Base-by-base conservation (phyloP, 2,888 invertebrate species). In the Acanthacorydalis orientalis region DNA sequence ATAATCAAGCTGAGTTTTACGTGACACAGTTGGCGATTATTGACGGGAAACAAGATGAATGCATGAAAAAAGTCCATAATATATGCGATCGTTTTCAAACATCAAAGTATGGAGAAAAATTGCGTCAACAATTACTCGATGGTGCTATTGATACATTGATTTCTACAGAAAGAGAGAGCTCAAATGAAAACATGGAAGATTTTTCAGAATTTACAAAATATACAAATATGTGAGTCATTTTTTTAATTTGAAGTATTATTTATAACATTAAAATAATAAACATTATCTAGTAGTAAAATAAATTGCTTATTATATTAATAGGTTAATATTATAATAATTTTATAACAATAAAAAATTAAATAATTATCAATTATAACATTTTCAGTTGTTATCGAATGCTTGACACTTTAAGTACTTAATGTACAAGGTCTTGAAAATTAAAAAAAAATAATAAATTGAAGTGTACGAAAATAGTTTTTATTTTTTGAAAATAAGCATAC, bases 1-100 rank as follows among this genome's bases (percentile, higher is more conserved):
- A 78, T 69, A 91, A 90, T 64, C 81, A 84, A 2, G 88, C 89
- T 0, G 92, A 92, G 60, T 87, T 83, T 64, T 87, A 83, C 62
- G 79, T 92, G 37, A 69, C 74, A 45, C 73, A 72, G 44, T 59
- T 80, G 50, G 77, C 77, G 4, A 64, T 74, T 6, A 62, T 65
- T 32, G 62, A 65, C 23, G 72, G 68, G 32, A 62, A 63, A n/a
- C 73, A 74, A 55, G 60, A 59, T 1, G 65, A 69, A 49, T 68
- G 70, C 55, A 59, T 62, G 7, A 33, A 45, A 40, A 49, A 50
- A 44, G 73, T 63, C 15, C 41, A 46, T 43, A 48, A 49, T 47
- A 73, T 77, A 34, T 76, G 76, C 53, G 71, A 75, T 47, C 69
- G 72, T 50, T 77, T 70, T 58, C 67, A 72, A 46, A 59, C 69